phyloP scores from a whole-genome alignment of 2,888 invertebrate genomes.

The Caenorhabditis angaria region DNA sequence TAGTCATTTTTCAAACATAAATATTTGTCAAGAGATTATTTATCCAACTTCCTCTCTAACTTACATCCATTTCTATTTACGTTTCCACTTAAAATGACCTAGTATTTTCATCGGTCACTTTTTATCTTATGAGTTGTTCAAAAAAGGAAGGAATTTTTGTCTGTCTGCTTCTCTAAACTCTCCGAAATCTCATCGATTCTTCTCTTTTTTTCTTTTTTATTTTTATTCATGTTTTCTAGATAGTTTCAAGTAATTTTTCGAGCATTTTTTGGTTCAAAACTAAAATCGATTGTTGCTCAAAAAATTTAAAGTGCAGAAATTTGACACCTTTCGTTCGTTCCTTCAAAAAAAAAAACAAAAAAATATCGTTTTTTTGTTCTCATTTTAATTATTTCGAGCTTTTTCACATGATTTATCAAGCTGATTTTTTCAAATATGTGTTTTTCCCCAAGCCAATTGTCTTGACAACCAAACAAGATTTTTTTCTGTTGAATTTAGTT shows the following conservation, averaged over 20 bases:
- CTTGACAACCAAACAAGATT: slow-evolving; percentile 1
- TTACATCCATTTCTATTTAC: not conserved
- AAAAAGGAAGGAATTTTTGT: not conserved
- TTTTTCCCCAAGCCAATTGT: no score
- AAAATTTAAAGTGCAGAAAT: not conserved
- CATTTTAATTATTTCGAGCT: not conserved
- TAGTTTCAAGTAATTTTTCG: not conserved
- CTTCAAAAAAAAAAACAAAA: not conserved
- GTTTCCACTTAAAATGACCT: not conserved
- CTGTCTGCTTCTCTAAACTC: not conserved
- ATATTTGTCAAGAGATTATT: not conserved
- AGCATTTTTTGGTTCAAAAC: not conserved
- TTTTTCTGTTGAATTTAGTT: slow-evolving; percentile 1
- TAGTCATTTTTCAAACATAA: no score
- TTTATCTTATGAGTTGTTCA: not conserved
- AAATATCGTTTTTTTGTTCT: no score
- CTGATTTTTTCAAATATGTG: no score
- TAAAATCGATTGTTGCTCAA: no score
- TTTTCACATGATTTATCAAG: no score
- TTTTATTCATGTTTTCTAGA: no score
- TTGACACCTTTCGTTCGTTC: not conserved
- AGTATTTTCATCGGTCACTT: not conserved
- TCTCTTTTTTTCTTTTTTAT: not conserved
- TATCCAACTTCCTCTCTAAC: not conserved
- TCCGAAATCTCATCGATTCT: slow-evolving; percentile 1